Evolutionary conservation across 2,113 vertebrate genomes (phyloP), one percentile per base, ranked within the genome.

Genomic region (Saiga tatarica): DNA sequence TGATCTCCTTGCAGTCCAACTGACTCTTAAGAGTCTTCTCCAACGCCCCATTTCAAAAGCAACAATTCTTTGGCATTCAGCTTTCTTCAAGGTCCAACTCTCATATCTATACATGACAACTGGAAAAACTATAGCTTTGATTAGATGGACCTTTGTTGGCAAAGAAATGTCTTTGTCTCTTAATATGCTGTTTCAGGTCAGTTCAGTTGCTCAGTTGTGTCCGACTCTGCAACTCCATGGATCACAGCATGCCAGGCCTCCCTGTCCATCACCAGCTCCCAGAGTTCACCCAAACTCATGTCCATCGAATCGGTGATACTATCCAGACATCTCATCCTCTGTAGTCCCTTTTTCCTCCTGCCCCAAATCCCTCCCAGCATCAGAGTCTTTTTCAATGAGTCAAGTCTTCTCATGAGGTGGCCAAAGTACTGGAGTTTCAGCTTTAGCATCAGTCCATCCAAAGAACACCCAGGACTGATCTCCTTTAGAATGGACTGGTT

Each of bases 31-130:
- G 64, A 67, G 33, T 67, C 16, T 67, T 67, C 33, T 67, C 64
- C 33, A 67, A 67, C 64, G n/a, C 1, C 16, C 4, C 33, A 67
- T 17, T n/a, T 67, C 64, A 67, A 67, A 67, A n/a, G 8, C 64
- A 67, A 5, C 0, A 67, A n/a, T 67, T n/a, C 33, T 67, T n/a
- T n/a, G 33, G 64, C 0, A 0, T 8, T 67, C 64, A 67, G 8
- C 64, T 67, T n/a, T 67, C 33, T 19, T 67, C n/a, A 67, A 19
- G 16, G 33, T 67, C 64, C 16, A 67, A 67, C 64, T n/a, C 16
- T 67, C 4, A 67, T 33, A 67, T 8, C 16, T n/a, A n/a, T 19
- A 19, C 33, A 67, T 19, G 33, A n/a, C 33, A n/a, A 67, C 16
- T 19, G 33, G 62, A n/a, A n/a, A 67, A 67, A 67, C 7, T 33